Conservation (phyloP, 2,797 vertebrate genomes). For the Oreochromis mossambicus region DNA sequence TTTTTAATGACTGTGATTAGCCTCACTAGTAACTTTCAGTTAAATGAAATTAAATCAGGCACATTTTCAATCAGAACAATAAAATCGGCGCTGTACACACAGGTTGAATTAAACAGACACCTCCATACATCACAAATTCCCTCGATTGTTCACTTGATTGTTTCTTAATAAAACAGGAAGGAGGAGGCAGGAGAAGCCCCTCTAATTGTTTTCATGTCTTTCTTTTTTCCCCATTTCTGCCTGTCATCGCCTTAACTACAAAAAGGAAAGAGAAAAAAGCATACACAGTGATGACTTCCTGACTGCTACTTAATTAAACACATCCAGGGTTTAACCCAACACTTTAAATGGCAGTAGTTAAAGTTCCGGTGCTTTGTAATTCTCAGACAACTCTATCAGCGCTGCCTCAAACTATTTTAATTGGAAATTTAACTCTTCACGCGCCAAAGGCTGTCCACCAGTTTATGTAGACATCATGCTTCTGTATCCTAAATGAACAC, state of each 20-base stretch:
- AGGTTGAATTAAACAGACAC: conserved; percentile 6
- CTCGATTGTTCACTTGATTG: conserved; percentile 28
- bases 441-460: not conserved
- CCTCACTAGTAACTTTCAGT: not conserved
- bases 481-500: not conserved
- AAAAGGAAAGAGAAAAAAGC: not conserved
- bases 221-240: not conserved
- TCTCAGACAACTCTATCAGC: conserved; percentile 38
- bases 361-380: conserved; percentile 38
- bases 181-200: not conserved
- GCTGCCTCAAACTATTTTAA: conserved; percentile 25
- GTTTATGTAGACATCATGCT: conserved; percentile 2
- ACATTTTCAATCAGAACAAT: conserved; percentile 13
- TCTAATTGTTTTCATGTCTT: conserved; percentile 12
- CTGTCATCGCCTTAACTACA: conserved; percentile 28
- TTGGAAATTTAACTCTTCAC: conserved; percentile 40
- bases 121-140: not conserved
- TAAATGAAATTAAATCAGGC: conserved; percentile 3
- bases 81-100: not conserved
- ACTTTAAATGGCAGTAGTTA: conserved; percentile 41
- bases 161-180: conserved; percentile 33
- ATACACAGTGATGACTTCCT: conserved; percentile 34
- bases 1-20: conserved; percentile 21
- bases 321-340: conserved; percentile 27
- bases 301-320: conserved; percentile 55